Percentiles rank a stretch among this genome's conserved stretches.
Evolutionary conservation across 2,888 invertebrate species (phyloP).

Genomic region (Acleris emargana): DNA sequence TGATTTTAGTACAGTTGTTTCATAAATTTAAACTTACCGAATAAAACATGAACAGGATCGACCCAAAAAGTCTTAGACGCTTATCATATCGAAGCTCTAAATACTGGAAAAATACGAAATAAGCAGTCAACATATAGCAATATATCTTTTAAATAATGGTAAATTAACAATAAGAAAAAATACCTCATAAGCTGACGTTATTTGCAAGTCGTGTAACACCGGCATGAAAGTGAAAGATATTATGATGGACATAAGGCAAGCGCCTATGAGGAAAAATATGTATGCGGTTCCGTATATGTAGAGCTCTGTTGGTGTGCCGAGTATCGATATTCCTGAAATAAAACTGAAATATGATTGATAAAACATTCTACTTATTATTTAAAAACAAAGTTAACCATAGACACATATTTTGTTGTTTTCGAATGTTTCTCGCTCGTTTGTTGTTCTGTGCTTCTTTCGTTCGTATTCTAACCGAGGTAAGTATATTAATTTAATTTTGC

Average conservation of each 20-base stretch:
- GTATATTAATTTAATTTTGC: too few species aligned
- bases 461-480: too few species aligned
- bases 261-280: slow-evolving; percentile 84
- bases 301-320: slow-evolving; percentile 91
- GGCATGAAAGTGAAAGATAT: slow-evolving; percentile 86
- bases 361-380: too few species aligned
- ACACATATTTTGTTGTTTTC: too few species aligned
- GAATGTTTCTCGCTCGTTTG: too few species aligned
- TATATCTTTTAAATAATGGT: too few species aligned
- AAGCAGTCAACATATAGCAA: neutral
- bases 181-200: slow-evolving; percentile 91
- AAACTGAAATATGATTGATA: slow-evolving; percentile 71
- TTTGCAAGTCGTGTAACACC: slow-evolving; percentile 87
- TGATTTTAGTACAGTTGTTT: neutral
- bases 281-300: slow-evolving; percentile 91
- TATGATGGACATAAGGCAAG: slow-evolving; percentile 84
- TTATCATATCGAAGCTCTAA: slow-evolving; percentile 86
- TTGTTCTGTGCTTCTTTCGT: too few species aligned
- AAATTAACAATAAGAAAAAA: neutral
- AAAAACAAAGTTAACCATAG: too few species aligned
- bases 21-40: slow-evolving; percentile 77
- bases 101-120: slow-evolving; percentile 73
- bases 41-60: slow-evolving; percentile 85
- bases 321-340: slow-evolving; percentile 89
- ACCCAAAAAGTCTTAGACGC: slow-evolving; percentile 86